These are phyloP conservation scores for Nyctibius bracteatus DNA, from an alignment of 2,113 vertebrate species.

Conservation along the genomic window DNA sequence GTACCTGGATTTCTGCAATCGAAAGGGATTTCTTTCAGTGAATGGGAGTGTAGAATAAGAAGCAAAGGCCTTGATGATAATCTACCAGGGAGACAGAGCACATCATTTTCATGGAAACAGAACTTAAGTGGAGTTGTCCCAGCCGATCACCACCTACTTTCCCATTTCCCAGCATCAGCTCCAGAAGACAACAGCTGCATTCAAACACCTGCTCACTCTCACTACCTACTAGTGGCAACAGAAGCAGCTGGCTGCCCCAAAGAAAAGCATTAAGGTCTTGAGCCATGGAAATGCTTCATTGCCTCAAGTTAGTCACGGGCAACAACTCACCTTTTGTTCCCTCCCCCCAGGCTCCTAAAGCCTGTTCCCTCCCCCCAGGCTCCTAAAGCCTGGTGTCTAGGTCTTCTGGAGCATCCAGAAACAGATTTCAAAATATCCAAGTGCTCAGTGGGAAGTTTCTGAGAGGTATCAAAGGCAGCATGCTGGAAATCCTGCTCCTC, in stretches of 20 bases:
- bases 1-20: not conserved
- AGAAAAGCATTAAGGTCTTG: too few relatives aligned
- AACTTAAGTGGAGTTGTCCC: not conserved
- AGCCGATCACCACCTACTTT: not conserved
- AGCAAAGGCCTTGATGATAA: not conserved
- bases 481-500: not conserved
- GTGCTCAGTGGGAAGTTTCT: not conserved
- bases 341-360: too few relatives aligned
- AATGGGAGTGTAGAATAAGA: not conserved
- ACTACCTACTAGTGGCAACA: too few relatives aligned
- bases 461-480: not conserved
- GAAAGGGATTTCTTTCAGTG: not conserved
- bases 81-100: not conserved
- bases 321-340: too few relatives aligned
- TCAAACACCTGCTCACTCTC: not conserved
- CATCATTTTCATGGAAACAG: not conserved
- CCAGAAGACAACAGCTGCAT: not conserved
- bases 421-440: not conserved
- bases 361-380: too few relatives aligned
- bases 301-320: too few relatives aligned
- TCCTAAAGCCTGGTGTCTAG: not conserved
- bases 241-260: too few relatives aligned
- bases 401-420: not conserved
- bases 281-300: too few relatives aligned
- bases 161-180: not conserved